These are phyloP conservation scores for Pterostichus niger DNA, from an alignment of 2,888 invertebrate species.

Conservation along the genomic window DNA sequence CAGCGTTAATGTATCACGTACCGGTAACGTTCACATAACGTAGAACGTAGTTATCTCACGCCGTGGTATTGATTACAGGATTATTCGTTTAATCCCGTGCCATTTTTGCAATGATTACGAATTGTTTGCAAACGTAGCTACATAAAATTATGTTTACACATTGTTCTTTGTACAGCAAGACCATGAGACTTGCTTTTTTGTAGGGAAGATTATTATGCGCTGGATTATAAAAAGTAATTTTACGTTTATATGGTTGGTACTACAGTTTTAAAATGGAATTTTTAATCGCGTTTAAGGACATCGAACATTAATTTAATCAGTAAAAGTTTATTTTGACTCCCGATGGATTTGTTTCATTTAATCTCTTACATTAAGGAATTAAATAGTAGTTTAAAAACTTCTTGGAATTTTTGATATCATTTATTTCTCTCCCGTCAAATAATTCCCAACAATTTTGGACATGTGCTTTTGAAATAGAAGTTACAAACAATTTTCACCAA, in stretches of 20 bases:
- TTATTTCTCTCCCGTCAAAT: too few species aligned
- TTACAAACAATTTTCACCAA: too few species aligned
- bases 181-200: not conserved
- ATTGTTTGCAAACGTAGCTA: conserved; percentile 42
- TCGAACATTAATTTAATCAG: not conserved
- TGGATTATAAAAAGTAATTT: conserved; percentile 11
- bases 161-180: conserved; percentile 23
- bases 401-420: too few species aligned
- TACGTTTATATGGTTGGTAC: not conserved
- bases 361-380: too few species aligned
- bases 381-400: too few species aligned
- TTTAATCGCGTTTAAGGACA: not conserved
- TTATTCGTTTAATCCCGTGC: conserved; percentile 51
- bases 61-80: conserved; percentile 54
- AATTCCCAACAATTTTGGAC: too few species aligned
- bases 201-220: not conserved
- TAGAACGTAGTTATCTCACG: conserved; percentile 29
- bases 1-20: conserved; percentile 17
- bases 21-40: conserved; percentile 18
- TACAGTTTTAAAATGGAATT: not conserved
- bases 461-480: too few species aligned
- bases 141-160: conserved; percentile 53
- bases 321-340: not conserved
- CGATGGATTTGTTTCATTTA: not conserved
- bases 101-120: conserved; percentile 55